Percentiles rank a stretch among this genome's conserved stretches.
phyloP scores from a whole-genome alignment of 2,113 vertebrate species.

The Rallus limicola region DNA sequence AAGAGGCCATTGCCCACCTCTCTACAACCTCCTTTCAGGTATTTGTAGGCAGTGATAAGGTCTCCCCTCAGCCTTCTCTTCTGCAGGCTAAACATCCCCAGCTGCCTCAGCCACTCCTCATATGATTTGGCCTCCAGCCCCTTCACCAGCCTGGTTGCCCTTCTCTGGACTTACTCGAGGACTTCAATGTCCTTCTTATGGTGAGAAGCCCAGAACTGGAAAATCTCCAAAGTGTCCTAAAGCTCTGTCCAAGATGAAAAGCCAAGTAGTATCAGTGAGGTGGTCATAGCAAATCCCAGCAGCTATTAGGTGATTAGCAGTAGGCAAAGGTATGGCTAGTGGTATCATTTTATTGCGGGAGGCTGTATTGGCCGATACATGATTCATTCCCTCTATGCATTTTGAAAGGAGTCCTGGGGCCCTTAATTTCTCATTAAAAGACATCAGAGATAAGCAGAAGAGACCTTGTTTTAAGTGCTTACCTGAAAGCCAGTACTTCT shows the following conservation, averaged over 20 bases:
- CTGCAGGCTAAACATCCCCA: too few species aligned
- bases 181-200: too few species aligned
- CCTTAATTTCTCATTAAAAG: constrained; percentile 4
- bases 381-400: not conserved
- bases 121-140: too few species aligned
- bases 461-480: not conserved
- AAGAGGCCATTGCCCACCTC: too few species aligned
- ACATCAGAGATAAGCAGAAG: not conserved
- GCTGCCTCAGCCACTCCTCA: too few species aligned
- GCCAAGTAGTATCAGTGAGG: not conserved
- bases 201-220: too few species aligned
- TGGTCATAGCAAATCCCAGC: not conserved
- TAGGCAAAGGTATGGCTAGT: not conserved
- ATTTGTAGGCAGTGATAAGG: too few species aligned
- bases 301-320: not conserved
- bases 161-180: too few species aligned
- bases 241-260: not conserved
- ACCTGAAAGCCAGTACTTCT: not conserved
- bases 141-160: too few species aligned
- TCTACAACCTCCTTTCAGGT: too few species aligned
- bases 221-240: not conserved
- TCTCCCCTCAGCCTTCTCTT: too few species aligned
- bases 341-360: not conserved
- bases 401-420: not conserved
- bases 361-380: not conserved